Evolutionary conservation across 2,888 invertebrate genomes (phyloP), one percentile per base, ranked within the genome.

Genomic region (Agriotes lineatus): DNA sequence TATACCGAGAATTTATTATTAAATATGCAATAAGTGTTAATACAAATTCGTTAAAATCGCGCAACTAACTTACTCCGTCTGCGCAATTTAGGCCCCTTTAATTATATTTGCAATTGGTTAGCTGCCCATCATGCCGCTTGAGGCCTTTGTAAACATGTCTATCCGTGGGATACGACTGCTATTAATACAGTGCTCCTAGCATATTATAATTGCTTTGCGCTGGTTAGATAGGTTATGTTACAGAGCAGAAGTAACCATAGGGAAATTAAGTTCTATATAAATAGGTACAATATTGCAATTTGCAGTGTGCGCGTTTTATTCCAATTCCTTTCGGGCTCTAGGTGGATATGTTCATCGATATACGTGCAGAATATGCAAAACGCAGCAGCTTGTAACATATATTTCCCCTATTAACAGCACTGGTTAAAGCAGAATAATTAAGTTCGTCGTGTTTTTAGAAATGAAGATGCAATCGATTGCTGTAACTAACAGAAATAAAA

Each of bases 121-220:
- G 72, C 66, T 69, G 52, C 67, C 67, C 69, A 67, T 62, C 60
- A 63, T 52, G 42, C 58, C 37, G 69, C 72, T 71, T 14, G 60
- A 57, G 71, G 72, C 71, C 60, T 64, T 61, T 59, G 65, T 69
- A 69, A 71, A 67, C 67, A 72, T 58, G 69, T 72, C 72, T 68
- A 63, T 69, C 71, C 62, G 62, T 63, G 66, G 50, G 62, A 61
- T 62, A 67, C 57, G 48, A 59, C 62, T 58, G 50, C 48, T 62
- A 67, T 67, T 67, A 67, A 67, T 67, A 56, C 58, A 67, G 30
- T 58, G 67, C 67, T 58, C 19, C 67, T 44, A 67, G 67, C 67
- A 56, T 39, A 67, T 67, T 67, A 58, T 62, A 67, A 67, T 67
- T 67, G 67, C 62, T 67, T 60, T 67, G 60, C 60, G 45, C 50